These are phyloP conservation scores for Ferdinandea cuprea DNA, from an alignment of 2,888 invertebrate genomes.

Conservation along the genomic window DNA sequence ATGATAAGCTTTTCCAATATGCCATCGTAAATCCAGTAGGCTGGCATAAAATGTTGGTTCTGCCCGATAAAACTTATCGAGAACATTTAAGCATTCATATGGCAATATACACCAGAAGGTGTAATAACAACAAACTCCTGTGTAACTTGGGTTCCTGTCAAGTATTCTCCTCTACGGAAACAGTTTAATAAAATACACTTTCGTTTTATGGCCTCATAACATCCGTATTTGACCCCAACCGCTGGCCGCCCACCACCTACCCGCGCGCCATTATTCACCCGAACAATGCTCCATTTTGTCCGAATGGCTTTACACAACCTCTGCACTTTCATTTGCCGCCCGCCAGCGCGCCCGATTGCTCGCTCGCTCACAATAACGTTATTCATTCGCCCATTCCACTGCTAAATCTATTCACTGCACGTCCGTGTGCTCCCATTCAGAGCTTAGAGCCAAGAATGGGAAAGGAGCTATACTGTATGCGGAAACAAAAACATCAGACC, in stretches of 20 bases:
- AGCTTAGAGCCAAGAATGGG: conserved; percentile 33
- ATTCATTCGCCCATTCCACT: conserved; percentile 33
- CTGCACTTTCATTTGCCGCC: conserved; percentile 62
- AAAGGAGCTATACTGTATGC: conserved; percentile 1
- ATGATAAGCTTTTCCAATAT: neutral
- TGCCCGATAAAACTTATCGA: conserved; percentile 28
- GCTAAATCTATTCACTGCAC: conserved; percentile 68
- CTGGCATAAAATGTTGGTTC: conserved; percentile 44
- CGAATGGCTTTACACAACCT: conserved; percentile 70
- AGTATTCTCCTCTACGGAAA: conserved; percentile 55
- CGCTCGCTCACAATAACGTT: conserved; percentile 51
- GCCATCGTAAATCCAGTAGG: conserved; percentile 18
- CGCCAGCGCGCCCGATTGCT: no score
- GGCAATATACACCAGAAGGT: conserved; percentile 53
- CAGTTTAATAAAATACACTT: conserved; percentile 70
- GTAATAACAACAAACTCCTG: conserved; percentile 24
- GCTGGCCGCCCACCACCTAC: conserved; percentile 4
- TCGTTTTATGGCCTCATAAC: conserved; percentile 70
- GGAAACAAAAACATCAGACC: conserved; percentile 38
- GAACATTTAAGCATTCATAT: conserved; percentile 30
- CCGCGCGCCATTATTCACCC: conserved; percentile 44
- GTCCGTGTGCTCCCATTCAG: conserved; percentile 53
- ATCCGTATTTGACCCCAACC: conserved; percentile 60
- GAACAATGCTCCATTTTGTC: conserved; percentile 68
- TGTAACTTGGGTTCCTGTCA: conserved; percentile 25